Evolutionary conservation across 2,797 vertebrate genomes (phyloP).

Genomic region (Zenarchopterus dispar): DNA sequence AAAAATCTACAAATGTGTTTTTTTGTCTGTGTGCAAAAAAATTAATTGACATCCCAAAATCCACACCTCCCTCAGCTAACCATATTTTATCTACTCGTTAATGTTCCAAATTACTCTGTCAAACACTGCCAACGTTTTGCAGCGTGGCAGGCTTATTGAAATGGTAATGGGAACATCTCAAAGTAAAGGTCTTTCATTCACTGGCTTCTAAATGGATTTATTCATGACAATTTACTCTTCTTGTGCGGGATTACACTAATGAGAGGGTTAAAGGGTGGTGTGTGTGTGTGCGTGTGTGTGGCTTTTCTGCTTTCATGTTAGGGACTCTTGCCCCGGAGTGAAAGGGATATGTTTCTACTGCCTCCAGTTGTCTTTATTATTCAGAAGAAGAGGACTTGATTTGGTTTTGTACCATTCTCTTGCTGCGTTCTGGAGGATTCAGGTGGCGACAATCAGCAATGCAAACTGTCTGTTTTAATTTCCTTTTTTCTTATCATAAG

Average conservation of each 20-base stretch:
- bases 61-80: slow-evolving; percentile 48
- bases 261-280: slow-evolving; percentile 77
- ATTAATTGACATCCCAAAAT: slow-evolving; percentile 50
- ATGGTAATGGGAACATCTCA: slow-evolving; percentile 79
- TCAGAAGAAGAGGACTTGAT: slow-evolving; percentile 69
- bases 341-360: slow-evolving; percentile 54
- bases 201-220: slow-evolving; percentile 81
- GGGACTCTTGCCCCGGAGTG: slow-evolving; percentile 64
- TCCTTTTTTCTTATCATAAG: too few relatives aligned
- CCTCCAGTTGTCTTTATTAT: slow-evolving; percentile 67
- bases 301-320: slow-evolving; percentile 63
- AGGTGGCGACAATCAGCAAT: slow-evolving; percentile 38
- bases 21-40: slow-evolving; percentile 14
- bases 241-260: slow-evolving; percentile 81
- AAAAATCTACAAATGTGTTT: slow-evolving; percentile 41
- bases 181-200: slow-evolving; percentile 79
- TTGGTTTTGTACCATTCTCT: slow-evolving; percentile 56
- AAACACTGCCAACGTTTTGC: slow-evolving; percentile 73
- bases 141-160: slow-evolving; percentile 72
- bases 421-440: slow-evolving; percentile 51
- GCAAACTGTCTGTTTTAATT: slow-evolving; percentile 1
- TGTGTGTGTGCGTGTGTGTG: slow-evolving; percentile 35
- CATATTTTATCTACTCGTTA: slow-evolving; percentile 77
- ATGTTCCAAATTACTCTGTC: slow-evolving; percentile 80
- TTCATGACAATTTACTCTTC: slow-evolving; percentile 81